Percentiles rank a stretch among this genome's conserved stretches.
Conservation (phyloP, 2,113 vertebrate genomes). For the Canis aureus region DNA sequence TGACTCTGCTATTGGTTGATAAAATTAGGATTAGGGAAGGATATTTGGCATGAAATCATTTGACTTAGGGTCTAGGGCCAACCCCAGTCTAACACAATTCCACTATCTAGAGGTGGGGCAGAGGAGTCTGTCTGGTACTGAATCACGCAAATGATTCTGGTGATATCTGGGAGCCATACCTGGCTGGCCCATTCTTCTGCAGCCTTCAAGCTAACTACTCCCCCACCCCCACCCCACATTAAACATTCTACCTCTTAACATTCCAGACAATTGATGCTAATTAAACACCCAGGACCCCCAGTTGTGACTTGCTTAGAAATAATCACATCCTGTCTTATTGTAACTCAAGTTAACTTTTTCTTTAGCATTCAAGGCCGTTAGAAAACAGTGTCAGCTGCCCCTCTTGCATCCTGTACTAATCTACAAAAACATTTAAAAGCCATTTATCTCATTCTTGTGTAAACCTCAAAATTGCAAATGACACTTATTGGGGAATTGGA, state of each 20-base stretch:
- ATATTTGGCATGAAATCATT: conserved; percentile 8
- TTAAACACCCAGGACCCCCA: not conserved
- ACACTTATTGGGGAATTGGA: not conserved
- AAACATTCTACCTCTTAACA: not conserved
- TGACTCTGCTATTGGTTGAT: not conserved
- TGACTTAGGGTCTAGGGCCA: not conserved
- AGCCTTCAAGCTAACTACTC: not conserved
- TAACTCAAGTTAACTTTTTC: not conserved
- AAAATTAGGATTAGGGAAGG: conserved; percentile 14
- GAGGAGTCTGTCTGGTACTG: not conserved
- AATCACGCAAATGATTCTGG: not conserved
- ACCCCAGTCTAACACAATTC: not conserved
- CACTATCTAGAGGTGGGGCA: rapidly evolving
- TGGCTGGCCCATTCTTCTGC: not conserved
- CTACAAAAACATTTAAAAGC: not conserved
- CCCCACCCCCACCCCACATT: not conserved
- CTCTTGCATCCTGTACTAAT: not conserved
- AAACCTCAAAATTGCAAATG: conserved; percentile 32
- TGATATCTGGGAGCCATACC: not conserved
- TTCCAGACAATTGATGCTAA: not conserved
- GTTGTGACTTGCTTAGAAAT: not conserved
- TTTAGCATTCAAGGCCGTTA: not conserved
- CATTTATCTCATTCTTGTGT: not conserved
- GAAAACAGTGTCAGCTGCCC: not conserved
- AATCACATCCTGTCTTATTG: not conserved